Evolutionary conservation across 2,113 vertebrate genomes (phyloP).

Genomic region (Leiothrix lutea): DNA sequence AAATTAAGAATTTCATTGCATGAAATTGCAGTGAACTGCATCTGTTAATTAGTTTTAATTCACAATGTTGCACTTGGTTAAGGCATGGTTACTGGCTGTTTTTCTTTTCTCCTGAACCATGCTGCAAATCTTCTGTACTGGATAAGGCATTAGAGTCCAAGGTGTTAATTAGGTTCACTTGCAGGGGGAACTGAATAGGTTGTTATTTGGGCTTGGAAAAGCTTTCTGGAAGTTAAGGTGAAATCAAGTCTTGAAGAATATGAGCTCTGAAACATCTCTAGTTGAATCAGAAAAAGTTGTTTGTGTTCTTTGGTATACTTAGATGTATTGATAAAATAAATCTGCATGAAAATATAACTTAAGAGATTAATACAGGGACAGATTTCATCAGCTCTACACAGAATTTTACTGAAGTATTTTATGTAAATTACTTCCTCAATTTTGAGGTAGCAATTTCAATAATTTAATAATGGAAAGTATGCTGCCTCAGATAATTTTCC

Average conservation of each 20-base stretch:
- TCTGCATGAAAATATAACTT: neutral
- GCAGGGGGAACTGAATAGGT: neutral
- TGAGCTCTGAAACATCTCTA: neutral
- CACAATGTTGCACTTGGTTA: neutral
- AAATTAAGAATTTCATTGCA: neutral
- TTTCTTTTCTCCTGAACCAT: neutral
- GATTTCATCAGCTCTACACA: neutral
- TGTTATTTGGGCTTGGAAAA: neutral
- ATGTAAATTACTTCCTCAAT: neutral
- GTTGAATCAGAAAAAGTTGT: neutral
- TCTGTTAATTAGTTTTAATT: neutral
- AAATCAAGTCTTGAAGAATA: neutral
- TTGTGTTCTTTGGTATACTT: neutral
- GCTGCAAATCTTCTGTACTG: neutral
- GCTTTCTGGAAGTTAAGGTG: neutral
- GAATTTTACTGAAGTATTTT: neutral
- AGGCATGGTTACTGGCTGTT: neutral
- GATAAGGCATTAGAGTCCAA: neutral
- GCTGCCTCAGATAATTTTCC: neutral
- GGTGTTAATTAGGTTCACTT: neutral
- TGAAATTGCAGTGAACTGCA: neutral
- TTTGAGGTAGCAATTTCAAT: neutral
- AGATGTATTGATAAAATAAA: neutral
- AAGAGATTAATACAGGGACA: neutral
- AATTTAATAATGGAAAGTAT: neutral